Conservation (phyloP, 2,797 vertebrate species). For the Aeoliscus strigatus region DNA sequence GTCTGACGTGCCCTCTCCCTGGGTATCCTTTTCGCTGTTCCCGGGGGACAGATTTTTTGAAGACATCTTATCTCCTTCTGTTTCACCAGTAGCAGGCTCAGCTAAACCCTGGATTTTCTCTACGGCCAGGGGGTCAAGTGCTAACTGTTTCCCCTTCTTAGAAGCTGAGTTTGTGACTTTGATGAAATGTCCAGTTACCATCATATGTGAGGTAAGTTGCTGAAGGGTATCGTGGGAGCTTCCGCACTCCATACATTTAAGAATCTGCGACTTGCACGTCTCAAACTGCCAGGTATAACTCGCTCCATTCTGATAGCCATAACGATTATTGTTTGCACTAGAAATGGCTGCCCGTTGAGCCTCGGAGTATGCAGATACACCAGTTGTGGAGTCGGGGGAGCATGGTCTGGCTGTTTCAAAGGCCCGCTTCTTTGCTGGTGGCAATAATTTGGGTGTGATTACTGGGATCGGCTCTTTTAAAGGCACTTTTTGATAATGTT, state of each 20-base stretch:
- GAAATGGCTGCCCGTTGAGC: constrained; percentile 81
- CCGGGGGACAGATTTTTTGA: constrained; percentile 74
- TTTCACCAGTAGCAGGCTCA: constrained; percentile 78
- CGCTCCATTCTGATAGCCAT: constrained; percentile 96
- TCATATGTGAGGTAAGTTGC: constrained; percentile 98
- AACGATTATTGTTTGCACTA: constrained; percentile 87
- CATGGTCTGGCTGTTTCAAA: constrained; percentile 92
- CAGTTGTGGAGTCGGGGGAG: constrained; percentile 94
- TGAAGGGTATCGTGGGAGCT: constrained; percentile 97
- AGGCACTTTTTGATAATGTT: constrained; percentile 99
- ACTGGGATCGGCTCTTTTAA: constrained; percentile 98
- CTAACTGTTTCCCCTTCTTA: constrained; percentile 97
- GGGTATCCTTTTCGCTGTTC: constrained; percentile 70
- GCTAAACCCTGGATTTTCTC: constrained; percentile 95
- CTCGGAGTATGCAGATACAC: constrained; percentile 81
- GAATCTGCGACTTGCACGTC: constrained; percentile 98
- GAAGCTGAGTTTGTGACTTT: constrained; percentile 98
- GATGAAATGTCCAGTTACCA: constrained; percentile 98
- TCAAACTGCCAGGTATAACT: constrained; percentile 99
- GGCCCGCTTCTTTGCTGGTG: constrained; percentile 90
- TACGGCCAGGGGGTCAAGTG: constrained; percentile 91
- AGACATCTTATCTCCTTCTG: constrained; percentile 77
- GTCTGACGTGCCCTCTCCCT: constrained; percentile 81
- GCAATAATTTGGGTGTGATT: constrained; percentile 89
- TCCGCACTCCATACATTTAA: constrained; percentile 99